phyloP scores from a whole-genome alignment of 1,140 invertebrate genomes.

The Acyrthosiphon pisum region DNA sequence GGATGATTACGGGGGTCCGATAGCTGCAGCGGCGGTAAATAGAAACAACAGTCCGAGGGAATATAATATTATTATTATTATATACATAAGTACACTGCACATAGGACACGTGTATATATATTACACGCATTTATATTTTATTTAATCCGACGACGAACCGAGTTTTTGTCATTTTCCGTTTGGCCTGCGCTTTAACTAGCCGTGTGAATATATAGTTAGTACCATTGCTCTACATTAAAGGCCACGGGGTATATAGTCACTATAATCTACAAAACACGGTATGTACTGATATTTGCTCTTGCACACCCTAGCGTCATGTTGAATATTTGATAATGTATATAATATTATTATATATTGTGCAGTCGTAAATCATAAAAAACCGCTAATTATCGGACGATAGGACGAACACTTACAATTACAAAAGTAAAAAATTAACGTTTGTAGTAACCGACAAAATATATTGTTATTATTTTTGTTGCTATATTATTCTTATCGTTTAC shows the following conservation, averaged over 20 bases:
- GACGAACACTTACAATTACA: background rate
- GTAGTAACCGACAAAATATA: background rate
- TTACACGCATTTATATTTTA: background rate
- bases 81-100: too few relatives aligned
- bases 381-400: background rate
- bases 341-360: background rate
- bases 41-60: background rate
- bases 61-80: background rate
- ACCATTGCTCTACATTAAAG: too few relatives aligned
- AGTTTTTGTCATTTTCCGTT: constrained; percentile 3
- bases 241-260: too few relatives aligned
- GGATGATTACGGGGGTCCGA: background rate
- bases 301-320: too few relatives aligned
- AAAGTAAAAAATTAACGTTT: background rate
- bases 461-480: background rate
- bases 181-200: background rate
- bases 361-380: background rate
- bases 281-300: background rate
- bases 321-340: background rate
- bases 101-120: background rate
- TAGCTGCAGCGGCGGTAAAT: background rate
- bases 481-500: too few relatives aligned
- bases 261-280: background rate
- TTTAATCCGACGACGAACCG: background rate
- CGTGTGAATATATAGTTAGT: too few relatives aligned